phyloP scores from a whole-genome alignment of 2,888 invertebrate genomes.

The Orthosia incerta region DNA sequence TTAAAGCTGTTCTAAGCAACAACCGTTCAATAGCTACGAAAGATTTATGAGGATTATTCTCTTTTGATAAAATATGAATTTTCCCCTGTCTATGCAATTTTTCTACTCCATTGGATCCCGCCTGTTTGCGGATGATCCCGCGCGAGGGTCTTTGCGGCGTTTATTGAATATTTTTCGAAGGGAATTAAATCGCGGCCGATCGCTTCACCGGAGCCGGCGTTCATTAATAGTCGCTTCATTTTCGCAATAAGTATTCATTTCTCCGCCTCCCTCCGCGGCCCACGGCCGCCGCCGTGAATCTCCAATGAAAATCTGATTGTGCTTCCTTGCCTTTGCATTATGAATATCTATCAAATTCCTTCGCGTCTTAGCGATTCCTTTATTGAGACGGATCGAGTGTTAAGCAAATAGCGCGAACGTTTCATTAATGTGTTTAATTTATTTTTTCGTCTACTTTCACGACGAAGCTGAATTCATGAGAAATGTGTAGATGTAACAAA shows the following conservation, averaged over 20 bases:
- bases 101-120: slow-evolving; percentile 76
- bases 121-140: slow-evolving; percentile 78
- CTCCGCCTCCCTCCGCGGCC: slow-evolving; percentile 72
- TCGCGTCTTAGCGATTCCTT: slow-evolving; percentile 77
- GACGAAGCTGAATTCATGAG: slow-evolving; percentile 68
- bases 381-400: slow-evolving; percentile 81
- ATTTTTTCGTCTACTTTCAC: slow-evolving; percentile 66
- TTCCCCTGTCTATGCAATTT: slow-evolving; percentile 75
- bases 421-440: slow-evolving; percentile 78
- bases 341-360: slow-evolving; percentile 86
- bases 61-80: slow-evolving; percentile 67
- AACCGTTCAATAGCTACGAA: slow-evolving; percentile 56
- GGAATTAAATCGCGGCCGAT: slow-evolving; percentile 85
- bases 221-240: slow-evolving; percentile 88
- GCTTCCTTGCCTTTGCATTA: slow-evolving; percentile 87
- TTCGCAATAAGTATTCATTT: slow-evolving; percentile 90
- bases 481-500: slow-evolving; percentile 75
- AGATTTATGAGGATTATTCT: slow-evolving; percentile 66
- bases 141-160: slow-evolving; percentile 76
- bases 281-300: slow-evolving; percentile 68
- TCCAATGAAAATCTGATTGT: slow-evolving; percentile 89
- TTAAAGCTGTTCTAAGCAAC: slow-evolving; percentile 51
- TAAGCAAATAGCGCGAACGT: slow-evolving; percentile 78
- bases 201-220: slow-evolving; percentile 80
- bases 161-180: slow-evolving; percentile 89